Percentiles rank a stretch among this genome's conserved stretches.
Evolutionary conservation across 2,797 vertebrate genomes (phyloP).

Genomic region (Cynodonichthys magdalenae): DNA sequence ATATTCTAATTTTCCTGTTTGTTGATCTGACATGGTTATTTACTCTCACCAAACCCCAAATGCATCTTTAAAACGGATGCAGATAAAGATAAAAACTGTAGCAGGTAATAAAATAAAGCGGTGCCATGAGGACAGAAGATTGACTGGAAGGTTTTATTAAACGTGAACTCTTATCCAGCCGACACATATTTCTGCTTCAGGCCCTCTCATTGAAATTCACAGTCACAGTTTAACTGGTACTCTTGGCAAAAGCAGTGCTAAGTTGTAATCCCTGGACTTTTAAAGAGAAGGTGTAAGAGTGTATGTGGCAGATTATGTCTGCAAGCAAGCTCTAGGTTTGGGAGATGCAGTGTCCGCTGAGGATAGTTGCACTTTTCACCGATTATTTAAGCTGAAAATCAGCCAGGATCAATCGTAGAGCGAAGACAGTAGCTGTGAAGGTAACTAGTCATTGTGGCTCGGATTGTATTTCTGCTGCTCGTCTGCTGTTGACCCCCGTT

Average conservation of each 20-base stretch:
- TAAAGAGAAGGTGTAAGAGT: constrained; percentile 29
- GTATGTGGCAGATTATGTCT: constrained; percentile 31
- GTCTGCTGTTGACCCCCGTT: constrained; percentile 16
- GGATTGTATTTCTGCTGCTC: constrained; percentile 22
- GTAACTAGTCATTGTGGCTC: constrained; percentile 18
- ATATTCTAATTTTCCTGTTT: neutral
- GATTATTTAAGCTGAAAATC: constrained; percentile 17
- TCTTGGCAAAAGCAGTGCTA: constrained; percentile 16
- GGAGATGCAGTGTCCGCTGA: constrained; percentile 19
- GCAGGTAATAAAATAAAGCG: constrained; percentile 12
- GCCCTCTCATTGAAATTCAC: constrained; percentile 31
- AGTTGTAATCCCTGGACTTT: constrained; percentile 29
- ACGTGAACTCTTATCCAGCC: constrained; percentile 8
- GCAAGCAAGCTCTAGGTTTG: constrained; percentile 17
- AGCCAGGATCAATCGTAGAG: constrained; percentile 21
- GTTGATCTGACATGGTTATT: neutral
- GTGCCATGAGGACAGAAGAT: constrained; percentile 8
- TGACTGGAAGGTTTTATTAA: constrained; percentile 9
- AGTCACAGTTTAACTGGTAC: constrained; percentile 27
- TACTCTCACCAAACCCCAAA: neutral
- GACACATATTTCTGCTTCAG: constrained; percentile 30
- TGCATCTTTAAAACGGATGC: constrained; percentile 1
- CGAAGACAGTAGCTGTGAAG: neutral
- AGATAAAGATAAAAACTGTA: neutral
- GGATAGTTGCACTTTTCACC: constrained; percentile 21